Base-by-base conservation (phyloP, 2,797 vertebrate species). In the Sarcoramphus papa region DNA sequence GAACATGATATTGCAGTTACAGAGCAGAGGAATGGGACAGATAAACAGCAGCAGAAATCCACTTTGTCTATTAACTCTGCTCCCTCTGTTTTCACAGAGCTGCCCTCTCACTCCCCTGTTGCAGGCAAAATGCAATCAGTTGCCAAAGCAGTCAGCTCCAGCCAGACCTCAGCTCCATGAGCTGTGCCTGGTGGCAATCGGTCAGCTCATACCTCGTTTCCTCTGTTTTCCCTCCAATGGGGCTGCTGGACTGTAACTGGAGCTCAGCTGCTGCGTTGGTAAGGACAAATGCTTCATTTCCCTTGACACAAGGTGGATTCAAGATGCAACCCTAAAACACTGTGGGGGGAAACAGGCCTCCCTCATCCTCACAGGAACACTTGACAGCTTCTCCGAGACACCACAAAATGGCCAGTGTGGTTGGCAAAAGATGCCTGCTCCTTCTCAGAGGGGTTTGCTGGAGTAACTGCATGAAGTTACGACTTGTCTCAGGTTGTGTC, bases 1-100 rank as follows among this genome's bases (percentile, higher is more conserved):
- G 88, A 69, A 91, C 95, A 93, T 37, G 96, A 95, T 91, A 90
- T 25, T 48, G 48, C 84, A 40, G 88, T 56, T 76, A 82, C 15
- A 54, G 77, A 91, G 88, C 84, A 22, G 20, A n/a, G 78, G 53
- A 85, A 91, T 2, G 47, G 77, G 45, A 56, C 0, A 54, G 88
- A 65, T 43, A 23, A 87, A 23, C 27, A 74, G 90, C 74, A 50
- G 74, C 67, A 79, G 45, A 13, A 94, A 95, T 87, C 86, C 37
- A 18, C 94, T 72, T 23, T 84, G 81, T 74, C 92, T 53, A 30
- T 35, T 78, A 85, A 81, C 60, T 92, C 86, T 83, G 60, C 48
- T 89, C 25, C 51, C 47, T 88, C 70, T 57, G 41, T 20, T 81
- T 59, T 79, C 70, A 10, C 24, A 63, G 63, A 68, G 64, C 87